Evolutionary conservation across 1,140 invertebrate genomes (phyloP).

Genomic region (Drosophila athabasca): DNA sequence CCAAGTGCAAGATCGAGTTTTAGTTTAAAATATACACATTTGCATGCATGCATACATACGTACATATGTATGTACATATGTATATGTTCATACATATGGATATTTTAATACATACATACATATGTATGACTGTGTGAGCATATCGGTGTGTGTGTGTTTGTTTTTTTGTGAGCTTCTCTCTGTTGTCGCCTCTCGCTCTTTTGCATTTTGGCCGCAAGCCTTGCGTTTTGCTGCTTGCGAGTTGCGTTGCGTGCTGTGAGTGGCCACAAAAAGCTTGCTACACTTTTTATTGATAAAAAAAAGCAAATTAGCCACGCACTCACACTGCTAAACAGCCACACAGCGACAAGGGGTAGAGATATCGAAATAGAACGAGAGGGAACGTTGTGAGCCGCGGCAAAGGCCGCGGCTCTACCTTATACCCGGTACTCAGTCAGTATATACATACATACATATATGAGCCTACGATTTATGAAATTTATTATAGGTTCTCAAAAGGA

Average conservation of each 20-base stretch:
- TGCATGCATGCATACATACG: background rate
- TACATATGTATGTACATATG: background rate
- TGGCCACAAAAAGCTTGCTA: slow-evolving; percentile 57
- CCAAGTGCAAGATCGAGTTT: slow-evolving; percentile 55
- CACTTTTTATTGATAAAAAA: slow-evolving; percentile 39
- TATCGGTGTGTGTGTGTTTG: slow-evolving; percentile 9
- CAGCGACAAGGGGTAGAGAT: too few species aligned
- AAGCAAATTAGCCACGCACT: slow-evolving; percentile 52
- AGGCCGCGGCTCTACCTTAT: too few species aligned
- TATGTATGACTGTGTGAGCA: background rate
- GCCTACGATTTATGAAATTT: too few species aligned
- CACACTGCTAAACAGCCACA: slow-evolving; percentile 7
- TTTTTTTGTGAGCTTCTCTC: background rate
- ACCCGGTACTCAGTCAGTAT: too few species aligned
- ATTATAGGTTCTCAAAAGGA: too few species aligned
- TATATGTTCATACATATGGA: too few species aligned
- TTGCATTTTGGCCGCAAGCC: slow-evolving; percentile 46
- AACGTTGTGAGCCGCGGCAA: too few species aligned
- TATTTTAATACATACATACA: background rate
- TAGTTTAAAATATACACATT: slow-evolving; percentile 31
- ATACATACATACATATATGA: too few species aligned
- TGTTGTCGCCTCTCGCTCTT: slow-evolving; percentile 13
- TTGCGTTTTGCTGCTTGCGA: slow-evolving; percentile 22
- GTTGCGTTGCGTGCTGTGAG: slow-evolving; percentile 55
- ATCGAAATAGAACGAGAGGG: too few species aligned